Evolutionary conservation across 2,888 invertebrate genomes (phyloP).

Genomic region (Drosophila affinis): DNA sequence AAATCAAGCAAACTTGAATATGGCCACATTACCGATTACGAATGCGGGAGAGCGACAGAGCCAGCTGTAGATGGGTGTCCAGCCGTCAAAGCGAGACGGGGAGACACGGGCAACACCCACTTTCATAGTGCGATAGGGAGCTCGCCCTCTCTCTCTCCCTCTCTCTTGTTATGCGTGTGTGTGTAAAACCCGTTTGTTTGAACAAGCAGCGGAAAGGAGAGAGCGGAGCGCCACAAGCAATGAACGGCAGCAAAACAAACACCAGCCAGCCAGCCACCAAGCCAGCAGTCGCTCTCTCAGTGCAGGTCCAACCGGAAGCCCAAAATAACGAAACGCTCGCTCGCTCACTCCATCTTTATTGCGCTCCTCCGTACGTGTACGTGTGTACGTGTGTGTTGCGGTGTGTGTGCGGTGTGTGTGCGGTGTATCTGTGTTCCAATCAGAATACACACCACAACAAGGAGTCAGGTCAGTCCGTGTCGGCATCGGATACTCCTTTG

Average conservation of each 20-base stretch:
- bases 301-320: conserved; percentile 78
- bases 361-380: conserved; percentile 27
- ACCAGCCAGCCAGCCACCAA: conserved; percentile 30
- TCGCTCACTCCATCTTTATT: conserved; percentile 42
- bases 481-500: conserved; percentile 31
- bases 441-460: conserved; percentile 52
- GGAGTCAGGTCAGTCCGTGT: conserved; percentile 33
- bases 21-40: conserved; percentile 71
- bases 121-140: conserved; percentile 55
- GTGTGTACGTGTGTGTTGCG: conserved; percentile 13
- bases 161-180: not conserved
- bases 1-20: conserved; percentile 79
- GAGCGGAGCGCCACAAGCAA: conserved; percentile 41
- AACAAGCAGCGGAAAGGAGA: conserved; percentile 46
- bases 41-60: conserved; percentile 40
- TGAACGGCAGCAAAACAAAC: conserved; percentile 19
- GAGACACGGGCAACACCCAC: conserved; percentile 71
- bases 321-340: conserved; percentile 51
- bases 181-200: conserved; percentile 71
- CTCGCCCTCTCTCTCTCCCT: not conserved
- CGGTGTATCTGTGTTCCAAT: conserved; percentile 65
- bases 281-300: conserved; percentile 63
- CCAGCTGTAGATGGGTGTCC: conserved; percentile 11
- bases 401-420: not conserved
- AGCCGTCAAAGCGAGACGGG: conserved; percentile 22